Evolutionary conservation across 2,797 vertebrate genomes (phyloP).

Genomic region (Anolis apletophallus): DNA sequence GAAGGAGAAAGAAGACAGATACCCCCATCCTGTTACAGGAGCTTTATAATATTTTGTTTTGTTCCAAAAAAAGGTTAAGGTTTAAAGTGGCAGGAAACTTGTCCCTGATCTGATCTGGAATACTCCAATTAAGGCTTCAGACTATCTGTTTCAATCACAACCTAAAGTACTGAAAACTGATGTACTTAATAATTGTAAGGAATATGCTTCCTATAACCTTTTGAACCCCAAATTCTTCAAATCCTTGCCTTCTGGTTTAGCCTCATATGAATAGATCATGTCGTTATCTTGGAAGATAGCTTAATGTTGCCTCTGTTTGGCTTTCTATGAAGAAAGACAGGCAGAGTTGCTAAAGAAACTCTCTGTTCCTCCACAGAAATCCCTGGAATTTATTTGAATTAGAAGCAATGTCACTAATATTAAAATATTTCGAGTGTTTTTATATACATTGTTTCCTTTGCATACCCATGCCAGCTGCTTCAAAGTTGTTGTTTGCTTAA

Average conservation of each 20-base stretch:
- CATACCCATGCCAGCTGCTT: constrained; percentile 16
- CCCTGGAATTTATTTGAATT: constrained; percentile 41
- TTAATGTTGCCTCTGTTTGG: constrained; percentile 20
- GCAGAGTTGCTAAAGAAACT: background rate
- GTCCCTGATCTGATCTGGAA: too few species aligned
- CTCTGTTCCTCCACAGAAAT: constrained; percentile 16
- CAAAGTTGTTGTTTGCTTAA: constrained; percentile 20
- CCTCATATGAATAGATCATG: background rate
- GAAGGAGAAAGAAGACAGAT: background rate
- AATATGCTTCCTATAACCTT: constrained; percentile 34
- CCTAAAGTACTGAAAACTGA: constrained; percentile 2
- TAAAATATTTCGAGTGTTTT: background rate
- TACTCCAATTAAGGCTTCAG: background rate
- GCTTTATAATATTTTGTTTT: too few species aligned
- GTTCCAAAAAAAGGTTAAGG: too few species aligned
- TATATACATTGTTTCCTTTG: background rate
- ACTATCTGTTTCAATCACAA: background rate
- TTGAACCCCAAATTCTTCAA: constrained; percentile 41
- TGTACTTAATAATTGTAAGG: background rate
- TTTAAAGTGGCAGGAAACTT: too few species aligned
- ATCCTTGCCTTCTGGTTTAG: background rate
- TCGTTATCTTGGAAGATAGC: background rate
- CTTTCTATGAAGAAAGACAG: constrained; percentile 26
- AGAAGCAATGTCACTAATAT: constrained; percentile 22
- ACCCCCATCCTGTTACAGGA: too few species aligned